phyloP scores from a whole-genome alignment of 2,113 vertebrate species.

The Percopsis transmontana region DNA sequence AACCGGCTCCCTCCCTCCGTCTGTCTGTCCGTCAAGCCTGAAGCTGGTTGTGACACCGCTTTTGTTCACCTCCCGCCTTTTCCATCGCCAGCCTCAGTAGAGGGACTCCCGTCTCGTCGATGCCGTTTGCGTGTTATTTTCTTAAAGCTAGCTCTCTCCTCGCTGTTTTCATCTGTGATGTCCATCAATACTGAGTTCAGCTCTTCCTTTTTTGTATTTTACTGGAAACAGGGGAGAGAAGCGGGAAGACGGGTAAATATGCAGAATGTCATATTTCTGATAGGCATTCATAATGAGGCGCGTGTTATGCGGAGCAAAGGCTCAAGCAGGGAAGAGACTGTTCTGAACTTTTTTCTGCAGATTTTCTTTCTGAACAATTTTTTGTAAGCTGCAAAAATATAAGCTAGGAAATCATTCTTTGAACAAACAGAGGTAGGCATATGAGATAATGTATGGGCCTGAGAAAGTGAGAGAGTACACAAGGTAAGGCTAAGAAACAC shows the following conservation, averaged over 20 bases:
- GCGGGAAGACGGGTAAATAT: slow-evolving; percentile 59
- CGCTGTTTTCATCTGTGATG: slow-evolving; percentile 70
- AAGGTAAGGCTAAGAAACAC: slow-evolving; percentile 16
- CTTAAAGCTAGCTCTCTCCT: slow-evolving; percentile 76
- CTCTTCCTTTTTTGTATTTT: slow-evolving; percentile 74
- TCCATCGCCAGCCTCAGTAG: slow-evolving; percentile 70
- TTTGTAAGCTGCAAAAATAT: slow-evolving; percentile 9
- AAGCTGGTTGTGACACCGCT: slow-evolving; percentile 65
- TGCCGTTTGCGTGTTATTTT: slow-evolving; percentile 60
- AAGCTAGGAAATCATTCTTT: slow-evolving; percentile 10
- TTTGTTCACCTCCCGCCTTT: slow-evolving; percentile 61
- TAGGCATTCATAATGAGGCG: slow-evolving; percentile 45
- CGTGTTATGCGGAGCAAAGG: slow-evolving; percentile 15
- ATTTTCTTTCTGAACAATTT: slow-evolving; percentile 5
- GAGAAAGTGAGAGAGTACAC: slow-evolving; percentile 13
- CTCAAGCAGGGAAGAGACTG: not conserved
- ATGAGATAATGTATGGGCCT: slow-evolving; percentile 30
- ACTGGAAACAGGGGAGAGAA: slow-evolving; percentile 73
- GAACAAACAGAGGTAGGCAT: slow-evolving; percentile 21
- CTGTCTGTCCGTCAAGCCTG: slow-evolving; percentile 59
- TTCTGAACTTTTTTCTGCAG: slow-evolving; percentile 5
- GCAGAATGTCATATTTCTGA: slow-evolving; percentile 34
- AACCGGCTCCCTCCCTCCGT: slow-evolving; percentile 45
- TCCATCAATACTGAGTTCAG: slow-evolving; percentile 73
- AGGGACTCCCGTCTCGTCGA: slow-evolving; percentile 59